Evolutionary conservation across 1,140 invertebrate species (phyloP).

Genomic region (Cydia pomonella): DNA sequence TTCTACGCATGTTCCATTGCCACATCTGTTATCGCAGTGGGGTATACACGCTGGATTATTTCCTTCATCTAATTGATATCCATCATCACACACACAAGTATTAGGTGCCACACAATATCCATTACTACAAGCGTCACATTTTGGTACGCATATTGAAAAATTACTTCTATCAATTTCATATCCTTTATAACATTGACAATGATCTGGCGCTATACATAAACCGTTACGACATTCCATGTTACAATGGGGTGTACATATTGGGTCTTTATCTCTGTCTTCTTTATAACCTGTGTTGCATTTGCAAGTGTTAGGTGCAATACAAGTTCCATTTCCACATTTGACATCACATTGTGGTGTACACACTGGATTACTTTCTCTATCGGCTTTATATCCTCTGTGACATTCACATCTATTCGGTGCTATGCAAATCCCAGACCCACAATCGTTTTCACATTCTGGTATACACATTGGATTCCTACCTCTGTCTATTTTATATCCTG

Average conservation of each 20-base stretch:
- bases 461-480: conserved; percentile 35
- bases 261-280: conserved; percentile 38
- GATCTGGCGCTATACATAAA: conserved; percentile 70
- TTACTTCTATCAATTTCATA: conserved; percentile 36
- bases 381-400: conserved; percentile 43
- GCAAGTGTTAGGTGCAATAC: conserved; percentile 74
- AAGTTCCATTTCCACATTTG: conserved; percentile 73
- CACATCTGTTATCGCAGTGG: conserved; percentile 63
- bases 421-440: conserved; percentile 59
- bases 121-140: conserved; percentile 67
- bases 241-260: conserved; percentile 77
- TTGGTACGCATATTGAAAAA: conserved; percentile 37
- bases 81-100: conserved; percentile 76
- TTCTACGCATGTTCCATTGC: conserved; percentile 64
- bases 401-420: conserved; percentile 47
- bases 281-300: conserved; percentile 28
- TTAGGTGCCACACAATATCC: conserved; percentile 79
- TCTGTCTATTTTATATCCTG: conserved; percentile 44
- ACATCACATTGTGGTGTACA: conserved; percentile 42
- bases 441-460: conserved; percentile 48
- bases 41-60: conserved; percentile 54
- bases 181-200: conserved; percentile 68
- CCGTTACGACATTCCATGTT: conserved; percentile 78
- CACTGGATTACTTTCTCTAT: conserved; percentile 1
- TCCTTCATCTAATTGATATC: conserved; percentile 58